These are phyloP conservation scores for Pemphredon lugubris DNA, from an alignment of 2,888 invertebrate genomes.

Conservation along the genomic window DNA sequence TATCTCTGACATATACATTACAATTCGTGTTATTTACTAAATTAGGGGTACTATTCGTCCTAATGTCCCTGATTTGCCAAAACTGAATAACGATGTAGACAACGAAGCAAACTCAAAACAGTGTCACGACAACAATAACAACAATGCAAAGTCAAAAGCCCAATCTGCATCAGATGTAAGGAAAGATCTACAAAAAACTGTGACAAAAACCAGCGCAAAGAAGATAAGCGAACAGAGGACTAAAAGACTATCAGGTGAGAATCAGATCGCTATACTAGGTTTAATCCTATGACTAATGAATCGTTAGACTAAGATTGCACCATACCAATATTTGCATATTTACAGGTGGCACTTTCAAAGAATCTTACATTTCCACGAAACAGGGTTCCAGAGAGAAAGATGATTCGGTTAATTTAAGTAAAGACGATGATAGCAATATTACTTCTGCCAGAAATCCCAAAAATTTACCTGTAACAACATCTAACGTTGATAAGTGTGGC, in stretches of 20 bases:
- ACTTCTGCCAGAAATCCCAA: slow-evolving; percentile 17
- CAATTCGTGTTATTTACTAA: neutral
- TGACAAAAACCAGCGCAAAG: slow-evolving; percentile 21
- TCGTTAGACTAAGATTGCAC: neutral
- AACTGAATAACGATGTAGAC: slow-evolving; percentile 17
- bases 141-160: slow-evolving; percentile 41
- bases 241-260: slow-evolving; percentile 31
- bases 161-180: slow-evolving; percentile 19
- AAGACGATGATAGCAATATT: slow-evolving; percentile 19
- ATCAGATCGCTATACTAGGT: neutral
- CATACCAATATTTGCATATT: slow-evolving; percentile 1
- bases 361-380: slow-evolving; percentile 17
- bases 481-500: slow-evolving; percentile 56
- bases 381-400: slow-evolving; percentile 40
- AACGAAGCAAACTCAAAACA: slow-evolving; percentile 21
- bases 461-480: slow-evolving; percentile 7
- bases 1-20: too few relatives aligned
- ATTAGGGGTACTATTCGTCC: slow-evolving; percentile 26
- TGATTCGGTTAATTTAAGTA: slow-evolving; percentile 19
- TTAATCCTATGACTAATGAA: slow-evolving; percentile 9
- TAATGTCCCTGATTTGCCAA: slow-evolving; percentile 14
- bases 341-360: slow-evolving; percentile 36
- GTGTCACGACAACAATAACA: slow-evolving; percentile 53
- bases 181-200: slow-evolving; percentile 21
- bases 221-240: slow-evolving; percentile 25